phyloP scores from a whole-genome alignment of 2,797 vertebrate species.

The Lagodon rhomboides region DNA sequence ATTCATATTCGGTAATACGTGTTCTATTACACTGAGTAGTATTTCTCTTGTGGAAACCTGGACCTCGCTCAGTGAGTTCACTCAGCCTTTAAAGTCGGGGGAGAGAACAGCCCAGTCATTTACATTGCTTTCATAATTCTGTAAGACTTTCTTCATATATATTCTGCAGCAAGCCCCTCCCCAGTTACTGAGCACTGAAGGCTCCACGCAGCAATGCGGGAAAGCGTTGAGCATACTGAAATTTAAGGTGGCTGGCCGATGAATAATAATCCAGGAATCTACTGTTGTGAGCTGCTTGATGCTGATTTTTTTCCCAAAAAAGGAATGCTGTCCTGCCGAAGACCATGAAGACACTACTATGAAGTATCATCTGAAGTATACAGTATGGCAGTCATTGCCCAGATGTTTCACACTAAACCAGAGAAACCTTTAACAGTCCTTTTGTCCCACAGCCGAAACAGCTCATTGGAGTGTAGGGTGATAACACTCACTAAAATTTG shows the following conservation, averaged over 20 bases:
- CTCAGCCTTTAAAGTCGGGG: background rate
- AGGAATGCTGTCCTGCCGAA: conserved; percentile 10
- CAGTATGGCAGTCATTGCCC: background rate
- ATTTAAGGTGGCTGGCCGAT: conserved; percentile 29
- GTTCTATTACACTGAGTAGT: background rate
- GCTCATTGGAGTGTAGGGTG: background rate
- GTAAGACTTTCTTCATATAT: conserved; percentile 28
- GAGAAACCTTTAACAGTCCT: background rate
- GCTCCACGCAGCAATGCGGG: conserved; percentile 27
- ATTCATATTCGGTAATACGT: background rate
- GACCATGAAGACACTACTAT: conserved; percentile 20
- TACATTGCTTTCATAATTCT: conserved; percentile 19
- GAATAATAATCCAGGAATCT: conserved; percentile 49
- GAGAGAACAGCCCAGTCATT: background rate
- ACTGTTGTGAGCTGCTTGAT: conserved; percentile 28
- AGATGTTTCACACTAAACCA: conserved; percentile 11
- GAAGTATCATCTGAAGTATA: conserved; percentile 29
- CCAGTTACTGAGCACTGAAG: conserved; percentile 35
- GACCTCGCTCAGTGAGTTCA: conserved; percentile 18
- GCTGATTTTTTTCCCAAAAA: conserved; percentile 31
- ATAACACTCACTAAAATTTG: no score
- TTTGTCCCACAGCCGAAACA: background rate
- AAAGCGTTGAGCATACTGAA: conserved; percentile 58
- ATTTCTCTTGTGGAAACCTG: background rate
- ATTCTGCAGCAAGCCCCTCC: conserved; percentile 43